Evolutionary conservation across 2,888 invertebrate species (phyloP).

Genomic region (Drosophila paranaensis): DNA sequence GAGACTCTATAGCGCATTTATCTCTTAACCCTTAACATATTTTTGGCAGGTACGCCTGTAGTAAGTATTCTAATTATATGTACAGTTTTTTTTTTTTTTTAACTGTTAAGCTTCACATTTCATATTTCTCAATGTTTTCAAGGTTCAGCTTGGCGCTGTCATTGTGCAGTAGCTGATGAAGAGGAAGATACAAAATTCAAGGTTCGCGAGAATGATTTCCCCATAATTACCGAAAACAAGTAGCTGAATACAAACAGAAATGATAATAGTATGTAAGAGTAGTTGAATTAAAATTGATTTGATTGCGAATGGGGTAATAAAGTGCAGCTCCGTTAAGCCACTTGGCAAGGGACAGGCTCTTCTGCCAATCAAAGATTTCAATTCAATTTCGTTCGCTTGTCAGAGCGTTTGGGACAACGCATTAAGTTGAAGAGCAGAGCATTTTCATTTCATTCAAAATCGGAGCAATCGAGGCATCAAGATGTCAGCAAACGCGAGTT

Average conservation of each 20-base stretch:
- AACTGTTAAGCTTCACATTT: neutral
- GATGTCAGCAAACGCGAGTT: slow-evolving; percentile 73
- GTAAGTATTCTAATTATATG: too few species aligned
- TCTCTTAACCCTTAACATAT: too few species aligned
- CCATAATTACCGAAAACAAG: neutral
- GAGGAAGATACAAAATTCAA: neutral
- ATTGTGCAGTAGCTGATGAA: neutral
- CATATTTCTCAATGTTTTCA: neutral
- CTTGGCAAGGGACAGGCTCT: slow-evolving; percentile 31
- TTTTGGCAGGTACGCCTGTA: too few species aligned
- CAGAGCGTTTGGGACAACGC: slow-evolving; percentile 64
- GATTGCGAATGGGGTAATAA: slow-evolving; percentile 30
- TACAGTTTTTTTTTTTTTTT: too few species aligned
- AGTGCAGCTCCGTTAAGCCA: slow-evolving; percentile 29
- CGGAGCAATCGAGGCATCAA: slow-evolving; percentile 71
- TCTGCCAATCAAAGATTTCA: slow-evolving; percentile 74
- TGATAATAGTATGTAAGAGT: neutral
- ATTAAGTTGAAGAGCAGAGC: slow-evolving; percentile 58
- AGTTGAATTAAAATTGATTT: slow-evolving; percentile 31
- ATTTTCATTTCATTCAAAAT: slow-evolving; percentile 72
- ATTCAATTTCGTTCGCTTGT: slow-evolving; percentile 70
- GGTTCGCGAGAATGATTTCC: neutral
- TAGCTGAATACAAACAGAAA: neutral
- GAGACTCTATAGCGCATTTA: too few species aligned
- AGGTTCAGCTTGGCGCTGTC: neutral